phyloP scores from a whole-genome alignment of 2,888 invertebrate genomes.

The Limenitis camilla region DNA sequence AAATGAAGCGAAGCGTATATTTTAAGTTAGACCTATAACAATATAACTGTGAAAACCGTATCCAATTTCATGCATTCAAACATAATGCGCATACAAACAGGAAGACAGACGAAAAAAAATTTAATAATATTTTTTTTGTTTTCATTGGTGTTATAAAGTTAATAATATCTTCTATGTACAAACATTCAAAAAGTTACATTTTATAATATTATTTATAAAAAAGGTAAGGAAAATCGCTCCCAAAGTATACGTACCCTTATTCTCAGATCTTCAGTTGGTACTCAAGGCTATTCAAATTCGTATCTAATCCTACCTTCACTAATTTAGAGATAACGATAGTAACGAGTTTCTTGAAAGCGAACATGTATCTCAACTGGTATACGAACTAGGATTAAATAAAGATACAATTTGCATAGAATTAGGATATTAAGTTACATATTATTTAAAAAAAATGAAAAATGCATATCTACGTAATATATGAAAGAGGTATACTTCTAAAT shows the following conservation, averaged over 20 bases:
- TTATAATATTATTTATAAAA: neutral
- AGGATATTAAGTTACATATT: neutral
- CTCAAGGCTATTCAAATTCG: constrained; percentile 31
- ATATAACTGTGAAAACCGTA: too few species aligned
- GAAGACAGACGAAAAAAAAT: too few species aligned
- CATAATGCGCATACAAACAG: too few species aligned
- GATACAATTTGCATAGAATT: constrained; percentile 36
- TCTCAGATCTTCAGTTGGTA: constrained; percentile 7
- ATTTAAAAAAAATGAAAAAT: neutral
- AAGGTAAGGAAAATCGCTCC: neutral
- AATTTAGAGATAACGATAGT: constrained; percentile 49
- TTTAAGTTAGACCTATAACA: neutral
- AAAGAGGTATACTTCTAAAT: too few species aligned
- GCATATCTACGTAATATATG: neutral
- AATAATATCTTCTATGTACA: too few species aligned
- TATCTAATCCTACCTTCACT: constrained; percentile 43
- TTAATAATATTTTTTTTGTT: too few species aligned
- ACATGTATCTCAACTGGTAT: constrained; percentile 33
- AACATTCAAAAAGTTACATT: neutral
- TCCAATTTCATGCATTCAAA: too few species aligned
- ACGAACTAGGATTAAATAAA: constrained; percentile 30
- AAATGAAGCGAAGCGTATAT: too few species aligned
- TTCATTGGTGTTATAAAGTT: too few species aligned
- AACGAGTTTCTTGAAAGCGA: constrained; percentile 32
- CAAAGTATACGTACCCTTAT: constrained; percentile 3